Conservation (phyloP, 2,888 invertebrate species). For the Xestia rhomboidea region DNA sequence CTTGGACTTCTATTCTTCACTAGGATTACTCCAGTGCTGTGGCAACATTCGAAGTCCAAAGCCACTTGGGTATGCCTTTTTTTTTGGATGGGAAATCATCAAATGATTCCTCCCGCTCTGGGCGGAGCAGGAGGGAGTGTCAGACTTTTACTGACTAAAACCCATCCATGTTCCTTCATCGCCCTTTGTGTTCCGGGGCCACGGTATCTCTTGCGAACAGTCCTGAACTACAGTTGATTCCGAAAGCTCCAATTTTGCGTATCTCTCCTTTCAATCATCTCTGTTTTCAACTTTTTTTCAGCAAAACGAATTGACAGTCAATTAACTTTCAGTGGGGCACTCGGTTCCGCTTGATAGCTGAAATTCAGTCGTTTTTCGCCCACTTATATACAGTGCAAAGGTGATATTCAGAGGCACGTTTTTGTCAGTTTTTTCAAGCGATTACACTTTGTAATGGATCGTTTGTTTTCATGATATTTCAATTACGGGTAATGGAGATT, state of each 20-base stretch:
- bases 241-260: background rate
- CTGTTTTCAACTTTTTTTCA: constrained; percentile 44
- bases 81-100: too few relatives aligned
- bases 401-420: constrained; percentile 31
- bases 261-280: constrained; percentile 22
- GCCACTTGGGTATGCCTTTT: background rate
- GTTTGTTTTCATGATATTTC: constrained; percentile 51
- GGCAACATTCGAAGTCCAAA: background rate
- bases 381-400: constrained; percentile 34
- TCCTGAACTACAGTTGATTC: background rate
- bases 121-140: too few relatives aligned
- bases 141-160: too few relatives aligned
- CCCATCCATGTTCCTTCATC: too few relatives aligned
- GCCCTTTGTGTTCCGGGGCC: too few relatives aligned
- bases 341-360: constrained; percentile 31
- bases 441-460: constrained; percentile 27
- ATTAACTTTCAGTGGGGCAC: constrained; percentile 60
- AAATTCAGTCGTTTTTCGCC: constrained; percentile 36
- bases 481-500: constrained; percentile 24
- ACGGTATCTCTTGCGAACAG: too few relatives aligned
- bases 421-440: constrained; percentile 14
- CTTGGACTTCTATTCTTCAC: background rate
- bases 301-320: constrained; percentile 59
- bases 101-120: too few relatives aligned
- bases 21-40: background rate